A percentile compares a stretch with the other conserved stretches of the same genome.
These are phyloP conservation scores for Samia ricini DNA, from an alignment of 1,140 invertebrate species.

Conservation along the genomic window DNA sequence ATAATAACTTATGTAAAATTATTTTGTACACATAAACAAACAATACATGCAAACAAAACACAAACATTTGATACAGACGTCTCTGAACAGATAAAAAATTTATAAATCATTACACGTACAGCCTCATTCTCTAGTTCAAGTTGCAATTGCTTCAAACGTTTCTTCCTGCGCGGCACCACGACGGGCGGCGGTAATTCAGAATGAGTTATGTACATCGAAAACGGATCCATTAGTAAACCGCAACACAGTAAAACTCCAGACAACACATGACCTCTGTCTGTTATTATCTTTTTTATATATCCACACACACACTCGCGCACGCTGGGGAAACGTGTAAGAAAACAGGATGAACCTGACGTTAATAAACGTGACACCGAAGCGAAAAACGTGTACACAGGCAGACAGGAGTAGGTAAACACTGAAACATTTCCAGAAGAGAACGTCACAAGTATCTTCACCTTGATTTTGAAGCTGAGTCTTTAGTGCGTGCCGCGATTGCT, in stretches of 20 bases:
- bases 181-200: conserved; percentile 63
- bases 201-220: conserved; percentile 67
- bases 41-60: conserved; percentile 24
- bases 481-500: conserved; percentile 56
- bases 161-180: conserved; percentile 70
- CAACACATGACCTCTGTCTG: conserved; percentile 16
- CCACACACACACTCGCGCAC: conserved; percentile 9
- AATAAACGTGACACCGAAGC: conserved; percentile 31
- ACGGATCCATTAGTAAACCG: conserved; percentile 56
- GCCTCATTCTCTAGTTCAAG: conserved; percentile 48
- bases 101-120: neutral
- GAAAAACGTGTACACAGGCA: conserved; percentile 34
- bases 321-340: conserved; percentile 23
- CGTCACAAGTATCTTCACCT: conserved; percentile 69
- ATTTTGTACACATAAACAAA: conserved; percentile 2
- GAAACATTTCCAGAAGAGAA: conserved; percentile 61
- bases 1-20: neutral
- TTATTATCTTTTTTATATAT: conserved; percentile 30
- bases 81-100: neutral
- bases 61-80: conserved; percentile 15
- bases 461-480: conserved; percentile 73
- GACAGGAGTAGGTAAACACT: conserved; percentile 38
- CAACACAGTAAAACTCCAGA: conserved; percentile 11
- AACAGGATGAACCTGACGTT: conserved; percentile 52
- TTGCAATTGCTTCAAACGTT: conserved; percentile 66